Percentiles rank a stretch among this genome's conserved stretches.
Conservation (phyloP, 2,888 invertebrate genomes). For the Meiosimyza platycephala region DNA sequence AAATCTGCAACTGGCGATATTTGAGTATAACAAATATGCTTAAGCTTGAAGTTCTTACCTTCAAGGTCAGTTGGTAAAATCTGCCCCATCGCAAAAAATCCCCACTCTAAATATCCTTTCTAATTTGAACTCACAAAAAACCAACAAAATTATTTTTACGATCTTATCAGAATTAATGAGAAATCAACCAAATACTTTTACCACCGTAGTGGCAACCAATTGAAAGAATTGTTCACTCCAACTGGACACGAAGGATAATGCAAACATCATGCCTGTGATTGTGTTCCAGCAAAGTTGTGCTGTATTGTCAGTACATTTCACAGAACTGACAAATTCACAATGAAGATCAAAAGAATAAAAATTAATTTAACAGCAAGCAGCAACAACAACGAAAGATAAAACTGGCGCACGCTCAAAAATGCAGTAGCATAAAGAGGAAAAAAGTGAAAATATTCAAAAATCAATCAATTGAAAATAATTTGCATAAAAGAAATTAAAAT, state of each 20-base stretch:
- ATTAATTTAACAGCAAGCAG: not conserved
- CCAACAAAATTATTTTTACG: no score
- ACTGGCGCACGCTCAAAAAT: not conserved
- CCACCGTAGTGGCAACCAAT: conserved; percentile 8
- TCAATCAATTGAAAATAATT: conserved; percentile 61
- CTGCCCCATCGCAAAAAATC: no score
- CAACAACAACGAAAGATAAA: not conserved
- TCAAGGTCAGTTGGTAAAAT: no score
- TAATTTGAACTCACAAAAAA: no score
- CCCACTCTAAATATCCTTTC: no score
- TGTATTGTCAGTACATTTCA: not conserved
- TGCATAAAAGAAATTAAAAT: conserved; percentile 54
- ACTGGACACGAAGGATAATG: not conserved
- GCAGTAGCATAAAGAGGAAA: not conserved
- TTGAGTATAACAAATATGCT: no score
- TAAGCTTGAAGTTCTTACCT: no score
- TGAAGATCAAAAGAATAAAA: conserved; percentile 20
- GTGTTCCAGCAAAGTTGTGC: not conserved
- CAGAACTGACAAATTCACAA: conserved; percentile 7
- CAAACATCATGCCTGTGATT: not conserved
- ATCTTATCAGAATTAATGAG: no score
- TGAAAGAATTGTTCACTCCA: not conserved
- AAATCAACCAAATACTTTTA: not conserved
- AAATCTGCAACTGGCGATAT: no score
- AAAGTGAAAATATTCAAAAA: conserved; percentile 34